Evolutionary conservation across 92 coral and sea anemone species (phyloP), one percentile per base, ranked within the genome.

Genomic region (Parazoanthus atlanticus): DNA sequence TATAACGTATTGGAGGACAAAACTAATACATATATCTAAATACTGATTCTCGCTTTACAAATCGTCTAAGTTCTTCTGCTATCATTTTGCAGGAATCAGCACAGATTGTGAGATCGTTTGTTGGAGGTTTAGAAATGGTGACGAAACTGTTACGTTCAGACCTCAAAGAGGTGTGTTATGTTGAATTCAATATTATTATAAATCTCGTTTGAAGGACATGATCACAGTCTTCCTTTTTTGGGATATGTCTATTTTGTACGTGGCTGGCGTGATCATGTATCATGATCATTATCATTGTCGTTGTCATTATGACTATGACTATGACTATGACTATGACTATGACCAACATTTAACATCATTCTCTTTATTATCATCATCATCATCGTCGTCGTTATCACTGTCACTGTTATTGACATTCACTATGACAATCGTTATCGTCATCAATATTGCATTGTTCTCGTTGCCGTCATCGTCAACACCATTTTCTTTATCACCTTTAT

Each of bases 101-200:
- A 1, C 95, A 93, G 69, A 91, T 91, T 41, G 97, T 96, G 26
- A 96, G 99, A 41, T 96, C 99, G 49, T 92, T 96, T 71, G 98
- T 96, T 69, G 99, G 99, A 30, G 99, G 99, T 31, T 91, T 96
- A 33, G 96, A 96, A 82, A 95, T 96, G 77, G 91, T 95, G 65
- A 93, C 93, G 56, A 89, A 86, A 76, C 92, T 92, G 19, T 88
- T 95, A n/a, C 76, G 95, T 74, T 86, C 98, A 15, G 89, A 96
- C 86, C 81, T 89, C 32, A 86, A 89, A 80, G 92, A 96, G 96
- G 95, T 6, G 81, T 38, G 23, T 21, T 2, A 38, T 16, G 0
- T 31, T 36, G 11, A 17, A 72, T 23, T 29, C 76, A 29, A 31
- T 28, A 72, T 31, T 34, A n/a, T n/a, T n/a, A n/a, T n/a, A 32